Evolutionary conservation across 1,140 invertebrate species (phyloP).

Genomic region (Drosophila trapezifrons): DNA sequence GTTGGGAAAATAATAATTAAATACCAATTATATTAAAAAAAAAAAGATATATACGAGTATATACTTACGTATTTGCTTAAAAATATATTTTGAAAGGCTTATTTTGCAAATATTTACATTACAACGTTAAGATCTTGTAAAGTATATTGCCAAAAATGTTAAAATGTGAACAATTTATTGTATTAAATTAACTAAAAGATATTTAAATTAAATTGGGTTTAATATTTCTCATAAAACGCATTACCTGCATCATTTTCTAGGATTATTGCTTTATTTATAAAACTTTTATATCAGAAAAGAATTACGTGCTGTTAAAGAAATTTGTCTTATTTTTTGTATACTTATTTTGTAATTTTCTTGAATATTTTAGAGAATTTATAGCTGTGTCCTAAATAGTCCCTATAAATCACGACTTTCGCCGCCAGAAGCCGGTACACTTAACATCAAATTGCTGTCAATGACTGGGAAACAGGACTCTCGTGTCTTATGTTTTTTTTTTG

Average conservation of each 20-base stretch:
- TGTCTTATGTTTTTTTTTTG: conserved; percentile 50
- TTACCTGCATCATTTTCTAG: background rate
- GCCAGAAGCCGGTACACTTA: conserved; percentile 20
- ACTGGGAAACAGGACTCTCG: conserved; percentile 73
- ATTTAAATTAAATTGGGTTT: background rate
- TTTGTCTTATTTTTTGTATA: background rate
- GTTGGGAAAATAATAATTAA: background rate
- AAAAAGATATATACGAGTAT: no score
- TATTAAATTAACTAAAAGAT: no score
- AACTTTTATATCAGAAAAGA: background rate
- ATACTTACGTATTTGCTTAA: no score
- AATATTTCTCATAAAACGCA: no score
- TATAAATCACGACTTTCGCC: conserved; percentile 47
- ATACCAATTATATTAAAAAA: background rate
- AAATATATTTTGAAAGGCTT: background rate
- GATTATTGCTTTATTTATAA: background rate
- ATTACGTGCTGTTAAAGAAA: background rate
- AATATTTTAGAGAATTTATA: conserved; percentile 11
- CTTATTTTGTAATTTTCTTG: conserved; percentile 8
- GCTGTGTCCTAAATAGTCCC: conserved; percentile 34
- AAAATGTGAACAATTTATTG: background rate
- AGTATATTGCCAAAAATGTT: background rate
- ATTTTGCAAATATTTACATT: background rate
- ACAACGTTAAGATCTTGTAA: background rate
- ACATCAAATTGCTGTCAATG: conserved; percentile 66